Conservation (phyloP, 2,797 vertebrate species). For the Acanthopagrus latus region DNA sequence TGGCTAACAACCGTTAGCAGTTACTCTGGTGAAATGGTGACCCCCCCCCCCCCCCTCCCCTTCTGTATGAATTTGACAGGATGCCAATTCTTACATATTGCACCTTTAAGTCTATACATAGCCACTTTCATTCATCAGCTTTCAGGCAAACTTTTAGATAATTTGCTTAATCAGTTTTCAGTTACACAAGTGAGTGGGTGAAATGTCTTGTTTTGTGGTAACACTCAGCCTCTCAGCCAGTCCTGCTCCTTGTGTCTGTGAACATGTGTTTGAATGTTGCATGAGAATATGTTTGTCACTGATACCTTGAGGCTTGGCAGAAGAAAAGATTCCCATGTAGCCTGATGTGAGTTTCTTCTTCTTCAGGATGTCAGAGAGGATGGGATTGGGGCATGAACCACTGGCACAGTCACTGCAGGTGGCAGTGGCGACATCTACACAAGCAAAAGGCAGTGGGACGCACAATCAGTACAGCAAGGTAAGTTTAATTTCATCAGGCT, state of each 20-base stretch:
- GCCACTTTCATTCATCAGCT: too few relatives aligned
- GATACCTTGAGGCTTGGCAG: constrained; percentile 79
- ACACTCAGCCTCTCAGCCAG: not conserved
- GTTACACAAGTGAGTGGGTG: too few relatives aligned
- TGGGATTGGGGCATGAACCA: constrained; percentile 74
- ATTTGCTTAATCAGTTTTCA: too few relatives aligned
- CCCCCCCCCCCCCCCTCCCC: too few relatives aligned
- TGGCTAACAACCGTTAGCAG: too few relatives aligned
- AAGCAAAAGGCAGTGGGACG: not conserved
- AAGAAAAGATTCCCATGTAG: constrained; percentile 78
- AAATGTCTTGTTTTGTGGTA: not conserved
- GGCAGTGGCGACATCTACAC: constrained; percentile 70
- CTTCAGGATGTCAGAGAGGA: constrained; percentile 76
- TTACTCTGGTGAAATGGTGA: too few relatives aligned
- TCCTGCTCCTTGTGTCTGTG: not conserved
- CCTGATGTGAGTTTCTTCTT: constrained; percentile 85
- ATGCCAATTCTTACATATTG: too few relatives aligned
- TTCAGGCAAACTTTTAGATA: too few relatives aligned
- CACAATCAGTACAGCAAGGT: not conserved
- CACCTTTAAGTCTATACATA: too few relatives aligned
- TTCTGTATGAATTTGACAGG: too few relatives aligned
- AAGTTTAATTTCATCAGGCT: not conserved
- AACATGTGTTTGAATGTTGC: not conserved
- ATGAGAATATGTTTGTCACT: not conserved
- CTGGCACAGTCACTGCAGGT: constrained; percentile 82